Base-by-base conservation (phyloP, 2,797 vertebrate species). In the Sandelia bainsii region DNA sequence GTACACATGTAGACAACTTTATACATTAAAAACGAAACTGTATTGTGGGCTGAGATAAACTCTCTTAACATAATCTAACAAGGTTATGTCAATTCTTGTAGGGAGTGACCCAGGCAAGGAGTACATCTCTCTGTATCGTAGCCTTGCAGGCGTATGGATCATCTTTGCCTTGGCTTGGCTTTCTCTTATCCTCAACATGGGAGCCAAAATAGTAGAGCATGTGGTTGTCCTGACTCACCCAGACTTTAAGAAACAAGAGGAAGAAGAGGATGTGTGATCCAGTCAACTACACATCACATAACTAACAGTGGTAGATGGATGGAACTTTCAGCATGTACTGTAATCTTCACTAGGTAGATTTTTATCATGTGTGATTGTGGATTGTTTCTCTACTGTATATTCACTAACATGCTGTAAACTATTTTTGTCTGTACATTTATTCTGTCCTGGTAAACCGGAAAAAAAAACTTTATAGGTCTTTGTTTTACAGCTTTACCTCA, bases 81-180 rank as follows among this genome's bases (percentile, higher is more conserved):
- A n/a, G 16, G 6, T 40, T 8, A 37, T 66, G 48, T 72, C 5
- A 27, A 2, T 51, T 56, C 29, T 52, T 53, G 9, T 53, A 95
- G 94, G 94, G 16, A 89, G 90, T 1, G 90, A 94, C 66, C 93
- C 93, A 1, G 87, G 80, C 2, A 95, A 92, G 79, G 81, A 93
- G 57, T 94, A 95, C 86, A 93, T 94, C 79, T 92, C 82, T 22
- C 75, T 94, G 61, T 95, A 95, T 88, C 92, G 93, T 11, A 90
- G 93, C 82, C 86, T 95, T 7, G 91, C 94, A 0, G 93, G 93
- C 0, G 54, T 95, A 9, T 95, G 94, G 94, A 94, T 95, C 81
- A 85, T 95, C 72, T 91, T 95, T 8, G 93, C 90, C 9, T 77
- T 95, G 49, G 93, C 91, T 42, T 95, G 94, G 94, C 88, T 95